Evolutionary conservation across 2,888 invertebrate genomes (phyloP), one percentile per base, ranked within the genome.

Genomic region (Neria commutata): DNA sequence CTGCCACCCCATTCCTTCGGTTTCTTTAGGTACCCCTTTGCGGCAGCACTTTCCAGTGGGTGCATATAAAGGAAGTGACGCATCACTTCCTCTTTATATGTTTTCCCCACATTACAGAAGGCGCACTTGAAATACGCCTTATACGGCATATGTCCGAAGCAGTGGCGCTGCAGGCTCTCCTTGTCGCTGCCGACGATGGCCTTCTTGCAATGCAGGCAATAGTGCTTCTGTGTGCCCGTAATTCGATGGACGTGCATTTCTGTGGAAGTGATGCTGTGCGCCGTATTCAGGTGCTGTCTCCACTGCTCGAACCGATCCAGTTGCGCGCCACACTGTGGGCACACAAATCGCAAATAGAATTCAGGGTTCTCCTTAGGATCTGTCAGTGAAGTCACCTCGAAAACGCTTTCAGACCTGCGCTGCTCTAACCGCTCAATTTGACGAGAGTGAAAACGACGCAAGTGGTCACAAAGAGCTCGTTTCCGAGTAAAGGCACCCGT

Each of bases 401-500:
- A n/a, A n/a, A n/a, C n/a, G n/a, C n/a, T n/a, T n/a, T n/a, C n/a
- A n/a, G n/a, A n/a, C n/a, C n/a, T n/a, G n/a, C 66, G 69, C 21
- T 64, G 60, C 24, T 66, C 73, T 2, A 58, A 54, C 1, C 60
- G 56, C 16, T 68, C 26, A n/a, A 77, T 57, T 42, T 58, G 14
- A 6, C 49, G 55, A 29, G 46, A 56, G 29, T 65, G 67, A 17
- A 46, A 60, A 3, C 60, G 58, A 42, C 24, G 21, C 8, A 42
- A 25, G 56, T 72, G 72, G 2, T 61, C 69, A 23, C 75, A 76
- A 0, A 77, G 60, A 0, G 72, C 70, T 3, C 73, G 67, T 10
- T 78, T 71, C 3, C 78, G 58, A 1, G 72, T 68, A 46, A 68
- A 77, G 1, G 76, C 68, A 11, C 61, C 55, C 0, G 65, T 63